Base-by-base conservation (phyloP, 2,888 invertebrate genomes). In the Lasioglossum vierecki region DNA sequence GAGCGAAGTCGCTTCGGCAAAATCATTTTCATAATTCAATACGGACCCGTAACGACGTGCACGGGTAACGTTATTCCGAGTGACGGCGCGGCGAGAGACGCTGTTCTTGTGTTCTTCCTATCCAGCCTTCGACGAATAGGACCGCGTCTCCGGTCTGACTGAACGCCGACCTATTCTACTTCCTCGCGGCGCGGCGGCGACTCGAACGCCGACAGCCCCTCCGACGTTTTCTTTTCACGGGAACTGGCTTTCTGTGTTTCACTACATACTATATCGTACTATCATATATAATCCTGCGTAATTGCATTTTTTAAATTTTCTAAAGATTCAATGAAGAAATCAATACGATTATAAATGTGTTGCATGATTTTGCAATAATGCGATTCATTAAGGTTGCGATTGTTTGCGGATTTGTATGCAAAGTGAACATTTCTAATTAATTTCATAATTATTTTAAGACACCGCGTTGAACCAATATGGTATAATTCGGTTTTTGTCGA, bases 81-180 rank as follows among this genome's bases (percentile, higher is more conserved):
- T 18, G 39, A 70, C 41, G 41, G 35, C 35, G 66, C 9, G 39
- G 13, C 15, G 13, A 4, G 30, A 26, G 60, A 26, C 15, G 60
- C 39, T 39, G 66, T 53, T 53, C 53, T 22, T 22, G 22, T 53
- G 22, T 53, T 53, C 53, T 68, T 68, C 35, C 35, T 39, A 66
- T 68, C 57, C 9, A 57, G 13, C n/a, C n/a, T 57, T 74, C 26
- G 15, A 60, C 60, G 75, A 75, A 75, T 39, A 26, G 57, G 53
- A 74, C 15, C 53, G 63, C 18, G 35, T 66, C 66, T 35, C 66
- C 66, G 22, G 76, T 63, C 66, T 35, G 76, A 46, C 76, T 18
- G 18, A 66, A 26, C 68, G 39, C 39, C 39, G 68, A 68, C 39
- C 39, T 68, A 68, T 68, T 39, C 68, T 68, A 68, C 68, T 68